phyloP scores from a whole-genome alignment of 1,140 invertebrate species.

The Trachelipus rathkii region DNA sequence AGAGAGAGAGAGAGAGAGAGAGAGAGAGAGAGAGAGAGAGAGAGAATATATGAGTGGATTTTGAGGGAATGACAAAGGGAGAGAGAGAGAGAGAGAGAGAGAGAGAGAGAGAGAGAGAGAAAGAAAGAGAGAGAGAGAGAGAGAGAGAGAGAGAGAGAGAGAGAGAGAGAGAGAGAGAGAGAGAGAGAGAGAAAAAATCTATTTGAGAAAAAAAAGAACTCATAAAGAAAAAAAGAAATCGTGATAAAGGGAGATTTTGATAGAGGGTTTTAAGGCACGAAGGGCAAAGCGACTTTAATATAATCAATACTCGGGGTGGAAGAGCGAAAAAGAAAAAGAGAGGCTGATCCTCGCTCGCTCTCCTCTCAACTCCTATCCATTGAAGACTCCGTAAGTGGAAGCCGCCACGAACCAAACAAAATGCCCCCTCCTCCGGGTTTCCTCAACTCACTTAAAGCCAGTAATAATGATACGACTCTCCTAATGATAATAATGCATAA shows the following conservation, averaged over 20 bases:
- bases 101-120: too few species aligned
- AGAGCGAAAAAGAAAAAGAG: not conserved
- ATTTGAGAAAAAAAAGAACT: not conserved
- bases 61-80: too few species aligned
- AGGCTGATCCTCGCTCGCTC: not conserved
- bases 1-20: too few species aligned
- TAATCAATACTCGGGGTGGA: conserved; percentile 1
- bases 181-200: not conserved
- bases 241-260: not conserved
- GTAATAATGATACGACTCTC: too few species aligned
- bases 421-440: not conserved
- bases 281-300: not conserved
- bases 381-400: not conserved
- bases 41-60: too few species aligned
- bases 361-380: not conserved
- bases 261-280: not conserved
- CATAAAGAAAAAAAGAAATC: not conserved
- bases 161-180: not conserved
- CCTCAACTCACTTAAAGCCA: too few species aligned
- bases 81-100: too few species aligned
- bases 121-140: too few species aligned
- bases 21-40: too few species aligned
- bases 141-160: not conserved
- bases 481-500: too few species aligned
- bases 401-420: not conserved